Evolutionary conservation across 2,888 invertebrate species (phyloP).

Genomic region (Tuberolachnus salignus): DNA sequence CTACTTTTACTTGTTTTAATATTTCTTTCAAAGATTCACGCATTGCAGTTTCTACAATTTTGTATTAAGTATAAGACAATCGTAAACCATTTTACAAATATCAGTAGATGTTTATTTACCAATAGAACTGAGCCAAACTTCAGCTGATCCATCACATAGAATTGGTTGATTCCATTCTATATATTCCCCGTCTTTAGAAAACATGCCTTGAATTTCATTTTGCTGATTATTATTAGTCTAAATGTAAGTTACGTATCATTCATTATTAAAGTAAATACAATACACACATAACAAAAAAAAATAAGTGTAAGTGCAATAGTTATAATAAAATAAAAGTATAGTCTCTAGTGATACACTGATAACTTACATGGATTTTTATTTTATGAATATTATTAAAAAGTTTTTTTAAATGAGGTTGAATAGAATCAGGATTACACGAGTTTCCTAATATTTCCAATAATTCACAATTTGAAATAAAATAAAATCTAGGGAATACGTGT

Average conservation of each 20-base stretch:
- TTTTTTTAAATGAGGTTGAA: conserved; percentile 87
- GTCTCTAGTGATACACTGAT: background rate
- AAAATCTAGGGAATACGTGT: conserved; percentile 83
- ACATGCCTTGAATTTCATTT: conserved; percentile 43
- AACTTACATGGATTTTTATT: conserved; percentile 66
- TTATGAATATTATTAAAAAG: conserved; percentile 84
- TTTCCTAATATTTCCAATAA: conserved; percentile 67
- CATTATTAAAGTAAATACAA: background rate
- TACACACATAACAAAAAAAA: background rate
- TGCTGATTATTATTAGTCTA: conserved; percentile 39
- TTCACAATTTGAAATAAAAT: conserved; percentile 81
- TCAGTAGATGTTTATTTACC: conserved; percentile 46
- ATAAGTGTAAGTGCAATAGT: background rate
- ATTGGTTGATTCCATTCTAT: conserved; percentile 28
- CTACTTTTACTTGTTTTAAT: conserved; percentile 70
- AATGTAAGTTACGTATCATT: background rate
- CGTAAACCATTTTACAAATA: conserved; percentile 52
- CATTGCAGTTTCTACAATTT: conserved; percentile 62
- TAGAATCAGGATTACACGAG: conserved; percentile 79
- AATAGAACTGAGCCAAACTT: conserved; percentile 48
- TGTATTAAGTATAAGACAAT: background rate
- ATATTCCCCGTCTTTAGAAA: conserved; percentile 29
- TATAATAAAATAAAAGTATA: background rate
- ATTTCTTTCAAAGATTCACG: conserved; percentile 64
- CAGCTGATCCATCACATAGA: conserved; percentile 21